Base-by-base conservation (phyloP, 2,113 vertebrate species). In the Hemiscyllium ocellatum region DNA sequence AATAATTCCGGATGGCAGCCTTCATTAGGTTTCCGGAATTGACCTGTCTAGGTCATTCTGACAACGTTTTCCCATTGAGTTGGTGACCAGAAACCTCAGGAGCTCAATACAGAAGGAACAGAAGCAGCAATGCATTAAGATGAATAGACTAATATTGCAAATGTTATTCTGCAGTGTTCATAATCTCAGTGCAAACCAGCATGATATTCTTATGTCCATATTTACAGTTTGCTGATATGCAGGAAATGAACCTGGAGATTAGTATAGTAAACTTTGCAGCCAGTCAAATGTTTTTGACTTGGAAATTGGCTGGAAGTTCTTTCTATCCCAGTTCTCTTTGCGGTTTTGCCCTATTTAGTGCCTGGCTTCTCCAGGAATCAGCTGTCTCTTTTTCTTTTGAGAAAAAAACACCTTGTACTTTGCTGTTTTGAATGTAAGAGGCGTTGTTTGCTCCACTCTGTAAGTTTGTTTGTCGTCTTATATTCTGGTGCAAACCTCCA, bases 1-100 rank as follows among this genome's bases (percentile, higher is more conserved):
- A 69, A 69, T 65, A 68, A 65, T 94, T 94, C 90, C 61, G 65
- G 91, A 47, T 94, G 91, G 20, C 91, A 69, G 66, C 91, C 17
- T 65, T 26, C n/a, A 94, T 94, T 69, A 94, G 91, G 29, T 66
- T 94, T 94, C n/a, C 68, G 91, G 91, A 94, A 94, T 7, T 69
- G 91, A 47, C 65, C 91, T 61, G 86, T 56, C 50, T 89, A 52
- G 52, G 50, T 89, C 19, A 37, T 66, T 94, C n/a, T 69, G 91
- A n/a, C 66, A 69, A 4, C 68, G 10, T 2, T 56, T 91, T 65
- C 89, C 19, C 56, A n/a, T 12, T 20, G 8, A 68, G 2, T 24
- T 19, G 10, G 61, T 8, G 86, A 89, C 26, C 12, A 47, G 20
- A 50, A 2, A 42, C 19, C 47, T 26, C 50, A 24, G 85, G 85